Evolutionary conservation across 2,797 vertebrate genomes (phyloP).

Genomic region (Oreortyx pictus): DNA sequence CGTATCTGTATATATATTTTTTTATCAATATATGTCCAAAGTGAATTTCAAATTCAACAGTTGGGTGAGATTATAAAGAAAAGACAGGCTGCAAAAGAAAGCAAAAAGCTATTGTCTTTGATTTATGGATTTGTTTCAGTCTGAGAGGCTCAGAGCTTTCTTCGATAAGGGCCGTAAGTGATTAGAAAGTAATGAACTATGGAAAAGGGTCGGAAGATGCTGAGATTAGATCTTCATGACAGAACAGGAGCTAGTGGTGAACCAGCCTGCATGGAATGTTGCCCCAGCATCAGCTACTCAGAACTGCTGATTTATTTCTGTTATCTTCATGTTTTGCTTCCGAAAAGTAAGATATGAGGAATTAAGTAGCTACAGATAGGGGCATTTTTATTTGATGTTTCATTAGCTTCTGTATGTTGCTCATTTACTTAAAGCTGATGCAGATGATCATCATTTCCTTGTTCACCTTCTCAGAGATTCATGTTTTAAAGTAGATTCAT

Average conservation of each 20-base stretch:
- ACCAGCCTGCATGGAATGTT: slow-evolving; percentile 58
- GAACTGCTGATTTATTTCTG: slow-evolving; percentile 38
- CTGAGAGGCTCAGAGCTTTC: slow-evolving; percentile 40
- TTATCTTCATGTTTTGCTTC: slow-evolving; percentile 37
- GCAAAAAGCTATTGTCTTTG: slow-evolving; percentile 46
- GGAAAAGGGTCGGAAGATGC: slow-evolving; percentile 54
- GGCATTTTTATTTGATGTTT: neutral
- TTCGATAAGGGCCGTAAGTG: slow-evolving; percentile 49
- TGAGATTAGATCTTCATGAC: slow-evolving; percentile 66
- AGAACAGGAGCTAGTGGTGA: slow-evolving; percentile 42
- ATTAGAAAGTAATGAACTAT: slow-evolving; percentile 72
- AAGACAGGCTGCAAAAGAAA: neutral
- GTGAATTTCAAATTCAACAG: slow-evolving; percentile 18
- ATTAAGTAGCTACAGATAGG: neutral
- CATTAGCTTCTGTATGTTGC: neutral
- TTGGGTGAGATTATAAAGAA: neutral
- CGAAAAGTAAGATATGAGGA: neutral
- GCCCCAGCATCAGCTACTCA: slow-evolving; percentile 10
- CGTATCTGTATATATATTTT: neutral
- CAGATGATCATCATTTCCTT: neutral
- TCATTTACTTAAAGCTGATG: neutral
- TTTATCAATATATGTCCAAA: neutral
- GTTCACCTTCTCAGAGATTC: neutral
- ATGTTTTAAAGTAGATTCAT: slow-evolving; percentile 26
- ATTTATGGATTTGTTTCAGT: slow-evolving; percentile 74